Percentiles rank a stretch among this genome's conserved stretches.
phyloP scores from a whole-genome alignment of 1,140 invertebrate genomes.

The Drosophila watanabei region DNA sequence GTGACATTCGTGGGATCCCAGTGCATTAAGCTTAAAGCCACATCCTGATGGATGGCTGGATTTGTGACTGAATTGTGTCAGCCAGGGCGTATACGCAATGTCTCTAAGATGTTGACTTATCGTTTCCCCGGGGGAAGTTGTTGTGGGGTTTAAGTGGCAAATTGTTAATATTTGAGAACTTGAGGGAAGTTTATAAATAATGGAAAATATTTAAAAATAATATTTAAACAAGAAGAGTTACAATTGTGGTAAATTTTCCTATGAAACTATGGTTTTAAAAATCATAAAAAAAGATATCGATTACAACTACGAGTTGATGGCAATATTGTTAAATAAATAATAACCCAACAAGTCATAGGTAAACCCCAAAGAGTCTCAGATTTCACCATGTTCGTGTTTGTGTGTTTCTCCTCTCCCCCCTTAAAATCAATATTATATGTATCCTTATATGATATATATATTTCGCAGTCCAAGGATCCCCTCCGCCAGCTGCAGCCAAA shows the following conservation, averaged over 20 bases:
- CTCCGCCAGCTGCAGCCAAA: conserved; percentile 2
- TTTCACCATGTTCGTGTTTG: neutral
- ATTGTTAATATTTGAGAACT: neutral
- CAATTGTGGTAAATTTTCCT: no score
- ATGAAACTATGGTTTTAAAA: neutral
- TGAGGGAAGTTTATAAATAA: neutral
- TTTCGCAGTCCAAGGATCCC: neutral
- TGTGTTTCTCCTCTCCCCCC: neutral
- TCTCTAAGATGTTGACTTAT: conserved; percentile 27
- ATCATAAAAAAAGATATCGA: neutral
- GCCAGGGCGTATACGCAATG: conserved; percentile 58
- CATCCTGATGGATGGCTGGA: conserved; percentile 59
- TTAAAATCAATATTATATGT: conserved; percentile 3
- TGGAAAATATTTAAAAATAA: neutral
- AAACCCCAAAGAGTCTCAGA: neutral
- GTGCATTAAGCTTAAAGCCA: conserved; percentile 38
- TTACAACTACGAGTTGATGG: neutral
- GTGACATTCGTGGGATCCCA: conserved; percentile 35
- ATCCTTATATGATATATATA: neutral
- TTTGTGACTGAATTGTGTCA: conserved; percentile 25
- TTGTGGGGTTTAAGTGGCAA: conserved; percentile 11
- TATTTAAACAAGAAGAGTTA: neutral
- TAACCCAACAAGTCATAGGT: neutral
- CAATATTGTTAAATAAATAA: neutral
- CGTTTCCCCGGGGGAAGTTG: neutral